Evolutionary conservation across 2,888 invertebrate species (phyloP).

Genomic region (Pristionchus fissidentatus): DNA sequence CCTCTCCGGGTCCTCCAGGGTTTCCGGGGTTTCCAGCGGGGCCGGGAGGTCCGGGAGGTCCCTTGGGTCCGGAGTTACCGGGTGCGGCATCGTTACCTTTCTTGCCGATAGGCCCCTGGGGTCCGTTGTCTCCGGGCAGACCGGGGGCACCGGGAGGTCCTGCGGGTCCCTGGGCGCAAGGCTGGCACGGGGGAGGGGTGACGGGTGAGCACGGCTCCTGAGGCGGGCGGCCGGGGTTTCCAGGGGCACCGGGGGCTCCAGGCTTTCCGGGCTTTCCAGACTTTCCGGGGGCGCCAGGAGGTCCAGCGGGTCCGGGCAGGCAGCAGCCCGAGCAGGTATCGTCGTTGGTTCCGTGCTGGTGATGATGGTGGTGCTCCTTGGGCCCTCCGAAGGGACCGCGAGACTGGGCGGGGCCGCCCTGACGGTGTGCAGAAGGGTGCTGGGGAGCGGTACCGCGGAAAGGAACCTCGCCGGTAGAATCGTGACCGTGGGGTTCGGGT

Average conservation of each 20-base stretch:
- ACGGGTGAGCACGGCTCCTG: constrained; percentile 64
- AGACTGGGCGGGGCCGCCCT: constrained; percentile 10
- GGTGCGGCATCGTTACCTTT: constrained; percentile 67
- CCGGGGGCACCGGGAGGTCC: constrained; percentile 69
- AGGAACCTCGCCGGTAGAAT: background rate
- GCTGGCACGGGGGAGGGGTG: constrained; percentile 68
- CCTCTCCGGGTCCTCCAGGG: constrained; percentile 60
- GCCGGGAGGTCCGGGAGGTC: constrained; percentile 69
- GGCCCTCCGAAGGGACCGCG: constrained; percentile 5
- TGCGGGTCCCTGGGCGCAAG: constrained; percentile 65
- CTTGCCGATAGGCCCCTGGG: constrained; percentile 62
- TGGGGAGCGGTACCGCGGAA: constrained; percentile 12
- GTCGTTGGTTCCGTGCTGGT: constrained; percentile 35
- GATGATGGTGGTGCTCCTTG: background rate
- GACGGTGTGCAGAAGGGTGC: constrained; percentile 22
- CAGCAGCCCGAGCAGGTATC: constrained; percentile 68
- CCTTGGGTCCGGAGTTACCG: constrained; percentile 68
- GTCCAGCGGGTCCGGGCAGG: constrained; percentile 67
- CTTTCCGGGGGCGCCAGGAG: constrained; percentile 66
- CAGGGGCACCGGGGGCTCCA: constrained; percentile 67
- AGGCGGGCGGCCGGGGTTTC: constrained; percentile 68
- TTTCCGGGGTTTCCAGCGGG: constrained; percentile 56
- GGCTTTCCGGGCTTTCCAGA: constrained; percentile 69
- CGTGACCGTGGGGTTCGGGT: background rate
- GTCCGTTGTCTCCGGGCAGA: constrained; percentile 67